A percentile compares a stretch with the other conserved stretches of the same genome.
Evolutionary conservation across 2,797 vertebrate species (phyloP).

Genomic region (Rhodeus uyekii): DNA sequence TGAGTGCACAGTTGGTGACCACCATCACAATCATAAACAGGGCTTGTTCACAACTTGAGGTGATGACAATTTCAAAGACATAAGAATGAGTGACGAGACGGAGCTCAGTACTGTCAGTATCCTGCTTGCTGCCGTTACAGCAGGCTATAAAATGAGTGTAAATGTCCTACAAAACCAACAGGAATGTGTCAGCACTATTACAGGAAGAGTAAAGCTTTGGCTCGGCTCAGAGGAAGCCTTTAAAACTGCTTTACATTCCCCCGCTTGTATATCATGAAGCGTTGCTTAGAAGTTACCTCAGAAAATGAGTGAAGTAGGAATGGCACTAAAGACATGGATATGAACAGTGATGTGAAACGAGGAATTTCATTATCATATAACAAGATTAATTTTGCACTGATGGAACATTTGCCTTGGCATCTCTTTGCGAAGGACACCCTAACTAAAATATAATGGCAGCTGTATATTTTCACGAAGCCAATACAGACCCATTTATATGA

Average conservation of each 20-base stretch:
- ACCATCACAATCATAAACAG: slow-evolving; percentile 15
- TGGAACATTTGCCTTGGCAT: background rate
- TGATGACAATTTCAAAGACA: background rate
- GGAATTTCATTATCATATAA: background rate
- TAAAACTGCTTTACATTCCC: slow-evolving; percentile 3
- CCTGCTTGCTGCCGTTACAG: background rate
- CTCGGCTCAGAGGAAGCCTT: slow-evolving; percentile 19
- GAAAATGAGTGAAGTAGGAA: background rate
- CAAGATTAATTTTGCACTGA: background rate
- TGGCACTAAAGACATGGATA: background rate
- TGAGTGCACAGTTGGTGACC: slow-evolving; percentile 44
- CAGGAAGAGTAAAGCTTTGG: slow-evolving; percentile 28
- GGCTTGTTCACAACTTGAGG: slow-evolving; percentile 14
- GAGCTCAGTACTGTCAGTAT: background rate
- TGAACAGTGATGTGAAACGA: background rate
- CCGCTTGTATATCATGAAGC: background rate
- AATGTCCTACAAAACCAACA: slow-evolving; percentile 25
- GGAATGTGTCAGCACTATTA: slow-evolving; percentile 24
- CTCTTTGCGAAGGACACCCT: background rate
- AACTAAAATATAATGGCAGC: background rate
- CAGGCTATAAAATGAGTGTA: slow-evolving; percentile 23
- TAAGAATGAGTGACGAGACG: background rate
- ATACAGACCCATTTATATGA: background rate
- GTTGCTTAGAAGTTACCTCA: background rate
- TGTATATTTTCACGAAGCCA: background rate